These are phyloP conservation scores for Forficula auricularia DNA, from an alignment of 1,140 invertebrate genomes.

Conservation along the genomic window DNA sequence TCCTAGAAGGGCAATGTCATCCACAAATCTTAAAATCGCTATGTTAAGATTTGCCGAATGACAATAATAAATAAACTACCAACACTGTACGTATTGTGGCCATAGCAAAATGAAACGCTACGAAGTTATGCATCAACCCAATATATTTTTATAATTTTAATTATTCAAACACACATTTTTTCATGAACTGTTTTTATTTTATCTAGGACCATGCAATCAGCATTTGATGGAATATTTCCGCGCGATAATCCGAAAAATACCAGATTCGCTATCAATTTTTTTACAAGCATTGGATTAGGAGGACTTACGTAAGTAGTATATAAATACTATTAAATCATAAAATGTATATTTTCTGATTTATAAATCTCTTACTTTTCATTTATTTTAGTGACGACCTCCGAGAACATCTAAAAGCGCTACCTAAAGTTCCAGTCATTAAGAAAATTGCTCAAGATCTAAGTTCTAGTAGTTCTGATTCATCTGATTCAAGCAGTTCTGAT, in stretches of 20 bases:
- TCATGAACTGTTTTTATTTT: too few species aligned
- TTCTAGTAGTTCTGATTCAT: conserved; percentile 11
- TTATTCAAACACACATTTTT: too few species aligned
- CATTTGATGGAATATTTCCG: conserved; percentile 87
- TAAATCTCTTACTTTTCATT: background rate
- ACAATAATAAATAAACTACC: too few species aligned
- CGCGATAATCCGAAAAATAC: conserved; percentile 91
- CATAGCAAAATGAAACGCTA: too few species aligned
- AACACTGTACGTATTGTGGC: too few species aligned
- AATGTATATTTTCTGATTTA: too few species aligned
- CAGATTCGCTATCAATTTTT: conserved; percentile 97
- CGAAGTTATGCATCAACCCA: too few species aligned
- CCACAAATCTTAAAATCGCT: too few species aligned
- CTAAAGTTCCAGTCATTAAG: conserved; percentile 34
- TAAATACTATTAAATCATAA: too few species aligned
- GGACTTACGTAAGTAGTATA: conserved; percentile 58
- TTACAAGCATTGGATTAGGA: conserved; percentile 94
- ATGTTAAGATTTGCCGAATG: too few species aligned
- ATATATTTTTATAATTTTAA: too few species aligned
- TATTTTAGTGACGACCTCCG: conserved; percentile 58
- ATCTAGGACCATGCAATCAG: conserved; percentile 60
- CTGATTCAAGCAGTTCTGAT: conserved; percentile 20
- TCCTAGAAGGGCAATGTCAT: too few species aligned
- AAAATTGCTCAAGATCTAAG: conserved; percentile 14
- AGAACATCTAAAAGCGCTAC: conserved; percentile 71